Conservation (phyloP, 2,113 vertebrate species). For the Dipodomys ordii region DNA sequence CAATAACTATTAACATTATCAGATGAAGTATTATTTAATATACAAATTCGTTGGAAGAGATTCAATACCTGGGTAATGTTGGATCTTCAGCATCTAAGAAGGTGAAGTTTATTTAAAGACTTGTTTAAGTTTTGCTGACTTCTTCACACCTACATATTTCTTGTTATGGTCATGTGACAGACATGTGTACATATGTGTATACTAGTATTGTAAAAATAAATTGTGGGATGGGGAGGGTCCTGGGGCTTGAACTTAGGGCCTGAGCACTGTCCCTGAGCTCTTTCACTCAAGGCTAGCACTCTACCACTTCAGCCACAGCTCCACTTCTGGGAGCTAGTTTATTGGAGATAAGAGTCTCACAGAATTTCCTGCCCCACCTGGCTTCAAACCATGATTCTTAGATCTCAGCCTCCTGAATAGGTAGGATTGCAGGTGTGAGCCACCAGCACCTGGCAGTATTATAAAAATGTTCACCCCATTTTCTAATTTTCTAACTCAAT, state of each 20-base stretch:
- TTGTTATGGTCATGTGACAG: background rate
- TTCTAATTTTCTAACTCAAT: constrained; percentile 18
- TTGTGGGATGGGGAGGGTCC: too few relatives aligned
- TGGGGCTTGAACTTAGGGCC: too few relatives aligned
- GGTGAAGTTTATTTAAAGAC: background rate
- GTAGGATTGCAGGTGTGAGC: too few relatives aligned
- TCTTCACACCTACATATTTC: background rate
- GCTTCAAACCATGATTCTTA: background rate
- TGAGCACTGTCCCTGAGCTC: too few relatives aligned
- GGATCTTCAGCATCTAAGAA: background rate
- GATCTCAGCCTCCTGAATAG: too few relatives aligned
- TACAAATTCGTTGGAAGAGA: background rate
- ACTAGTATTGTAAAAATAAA: background rate
- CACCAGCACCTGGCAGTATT: background rate
- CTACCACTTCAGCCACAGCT: too few relatives aligned
- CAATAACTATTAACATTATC: constrained; percentile 1
- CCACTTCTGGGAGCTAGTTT: too few relatives aligned
- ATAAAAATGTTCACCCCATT: background rate
- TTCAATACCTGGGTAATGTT: background rate
- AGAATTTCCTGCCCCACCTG: background rate
- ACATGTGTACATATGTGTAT: background rate
- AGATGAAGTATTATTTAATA: background rate
- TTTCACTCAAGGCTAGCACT: too few relatives aligned
- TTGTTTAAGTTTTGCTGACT: background rate
- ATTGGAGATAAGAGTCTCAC: too few relatives aligned